phyloP scores from a whole-genome alignment of 2,797 vertebrate genomes.

The Cetoscarus ocellatus region DNA sequence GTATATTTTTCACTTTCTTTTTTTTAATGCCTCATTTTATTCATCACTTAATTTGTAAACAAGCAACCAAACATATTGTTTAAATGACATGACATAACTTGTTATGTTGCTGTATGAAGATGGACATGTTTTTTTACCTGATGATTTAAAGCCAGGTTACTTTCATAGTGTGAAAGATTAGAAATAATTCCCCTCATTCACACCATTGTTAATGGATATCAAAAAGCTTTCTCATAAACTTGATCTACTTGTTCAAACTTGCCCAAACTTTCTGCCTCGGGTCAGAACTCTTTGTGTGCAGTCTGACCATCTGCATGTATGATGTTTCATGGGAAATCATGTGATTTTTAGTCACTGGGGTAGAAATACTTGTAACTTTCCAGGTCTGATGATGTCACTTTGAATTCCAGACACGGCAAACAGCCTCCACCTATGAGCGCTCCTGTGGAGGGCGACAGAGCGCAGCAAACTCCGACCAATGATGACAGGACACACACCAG shows the following conservation, averaged over 20 bases:
- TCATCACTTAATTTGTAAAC: too few relatives aligned
- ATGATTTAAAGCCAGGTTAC: too few relatives aligned
- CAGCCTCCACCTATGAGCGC: too few relatives aligned
- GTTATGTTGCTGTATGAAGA: too few relatives aligned
- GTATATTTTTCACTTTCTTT: too few relatives aligned
- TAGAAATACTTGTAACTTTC: slow-evolving; percentile 55
- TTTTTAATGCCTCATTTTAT: too few relatives aligned
- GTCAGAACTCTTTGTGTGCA: not conserved
- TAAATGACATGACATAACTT: too few relatives aligned
- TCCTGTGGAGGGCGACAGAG: slow-evolving; percentile 30
- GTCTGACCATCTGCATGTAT: rapidly evolving
- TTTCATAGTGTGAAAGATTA: too few relatives aligned
- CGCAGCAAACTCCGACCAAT: not conserved
- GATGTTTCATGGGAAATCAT: not conserved
- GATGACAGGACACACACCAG: too few relatives aligned
- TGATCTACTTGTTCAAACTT: not conserved
- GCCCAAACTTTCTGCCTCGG: not conserved
- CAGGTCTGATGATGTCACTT: slow-evolving; percentile 23
- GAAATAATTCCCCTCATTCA: too few relatives aligned
- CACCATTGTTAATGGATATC: not conserved
- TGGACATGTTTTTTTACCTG: too few relatives aligned
- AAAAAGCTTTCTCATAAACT: not conserved
- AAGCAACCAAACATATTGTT: too few relatives aligned
- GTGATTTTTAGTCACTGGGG: not conserved
- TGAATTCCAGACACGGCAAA: not conserved